Evolutionary conservation across 1,140 invertebrate species (phyloP).

Genomic region (Monomorium pharaonis): DNA sequence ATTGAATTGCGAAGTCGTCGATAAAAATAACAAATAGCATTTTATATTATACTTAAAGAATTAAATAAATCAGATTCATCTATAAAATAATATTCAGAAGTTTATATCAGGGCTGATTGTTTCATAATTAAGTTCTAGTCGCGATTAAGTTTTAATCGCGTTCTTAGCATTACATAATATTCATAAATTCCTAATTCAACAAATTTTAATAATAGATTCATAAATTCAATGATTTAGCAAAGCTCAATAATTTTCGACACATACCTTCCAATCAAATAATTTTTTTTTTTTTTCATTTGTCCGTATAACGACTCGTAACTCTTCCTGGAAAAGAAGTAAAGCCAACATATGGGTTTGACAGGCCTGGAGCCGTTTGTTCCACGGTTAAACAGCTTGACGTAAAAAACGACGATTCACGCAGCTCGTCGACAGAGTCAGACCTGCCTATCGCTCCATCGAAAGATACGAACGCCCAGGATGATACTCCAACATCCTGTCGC

Average conservation of each 20-base stretch:
- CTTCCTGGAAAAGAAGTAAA: conserved; percentile 8
- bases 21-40: neutral
- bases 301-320: neutral
- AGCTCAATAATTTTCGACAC: neutral
- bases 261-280: neutral
- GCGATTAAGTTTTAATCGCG: no score
- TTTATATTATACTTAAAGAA: neutral
- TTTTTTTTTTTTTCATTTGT: neutral
- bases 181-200: neutral
- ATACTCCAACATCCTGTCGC: conserved; percentile 14
- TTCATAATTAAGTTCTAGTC: neutral
- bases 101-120: neutral
- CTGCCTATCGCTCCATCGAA: conserved; percentile 25
- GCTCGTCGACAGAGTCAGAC: conserved; percentile 30
- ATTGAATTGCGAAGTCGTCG: neutral
- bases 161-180: neutral
- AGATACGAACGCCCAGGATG: conserved; percentile 14
- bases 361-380: neutral
- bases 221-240: neutral
- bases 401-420: conserved; percentile 32
- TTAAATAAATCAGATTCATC: neutral
- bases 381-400: conserved; percentile 29
- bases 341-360: conserved; percentile 17
- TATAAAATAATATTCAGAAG: neutral
- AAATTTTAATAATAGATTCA: neutral